Conservation (phyloP, 2,888 invertebrate species). For the Lacanobia wlatinum region DNA sequence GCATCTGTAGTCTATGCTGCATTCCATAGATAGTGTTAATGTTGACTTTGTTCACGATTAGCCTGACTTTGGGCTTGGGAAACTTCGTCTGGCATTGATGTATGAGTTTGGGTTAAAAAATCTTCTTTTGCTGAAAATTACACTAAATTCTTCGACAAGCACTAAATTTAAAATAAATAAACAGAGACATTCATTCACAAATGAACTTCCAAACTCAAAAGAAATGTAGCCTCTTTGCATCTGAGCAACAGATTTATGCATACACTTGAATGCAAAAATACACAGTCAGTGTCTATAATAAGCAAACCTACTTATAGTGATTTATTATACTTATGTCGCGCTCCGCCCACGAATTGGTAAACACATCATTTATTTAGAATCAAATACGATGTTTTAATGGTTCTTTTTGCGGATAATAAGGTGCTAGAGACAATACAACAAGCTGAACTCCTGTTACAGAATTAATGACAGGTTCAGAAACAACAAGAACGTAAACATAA, state of each 20-base stretch:
- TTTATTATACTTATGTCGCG: slow-evolving; percentile 70
- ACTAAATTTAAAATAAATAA: slow-evolving; percentile 45
- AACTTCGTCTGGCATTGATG: slow-evolving; percentile 5
- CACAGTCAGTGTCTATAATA: slow-evolving; percentile 54
- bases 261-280: slow-evolving; percentile 66
- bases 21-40: slow-evolving; percentile 83
- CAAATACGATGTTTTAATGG: slow-evolving; percentile 66
- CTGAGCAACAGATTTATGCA: slow-evolving; percentile 66
- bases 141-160: slow-evolving; percentile 49
- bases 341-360: slow-evolving; percentile 69
- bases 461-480: slow-evolving; percentile 63
- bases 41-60: slow-evolving; percentile 65
- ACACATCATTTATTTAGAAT: slow-evolving; percentile 63
- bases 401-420: slow-evolving; percentile 60
- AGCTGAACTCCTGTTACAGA: slow-evolving; percentile 56
- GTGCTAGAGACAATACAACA: slow-evolving; percentile 49
- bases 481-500: slow-evolving; percentile 74
- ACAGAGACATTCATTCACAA: slow-evolving; percentile 43
- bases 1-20: slow-evolving; percentile 69
- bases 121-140: neutral
- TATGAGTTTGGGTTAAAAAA: neutral
- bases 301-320: slow-evolving; percentile 62
- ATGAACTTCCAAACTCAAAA: slow-evolving; percentile 50
- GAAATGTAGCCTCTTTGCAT: slow-evolving; percentile 49
- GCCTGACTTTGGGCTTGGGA: slow-evolving; percentile 10